Evolutionary conservation across 2,113 vertebrate genomes (phyloP).

Genomic region (Oryzias woworae): DNA sequence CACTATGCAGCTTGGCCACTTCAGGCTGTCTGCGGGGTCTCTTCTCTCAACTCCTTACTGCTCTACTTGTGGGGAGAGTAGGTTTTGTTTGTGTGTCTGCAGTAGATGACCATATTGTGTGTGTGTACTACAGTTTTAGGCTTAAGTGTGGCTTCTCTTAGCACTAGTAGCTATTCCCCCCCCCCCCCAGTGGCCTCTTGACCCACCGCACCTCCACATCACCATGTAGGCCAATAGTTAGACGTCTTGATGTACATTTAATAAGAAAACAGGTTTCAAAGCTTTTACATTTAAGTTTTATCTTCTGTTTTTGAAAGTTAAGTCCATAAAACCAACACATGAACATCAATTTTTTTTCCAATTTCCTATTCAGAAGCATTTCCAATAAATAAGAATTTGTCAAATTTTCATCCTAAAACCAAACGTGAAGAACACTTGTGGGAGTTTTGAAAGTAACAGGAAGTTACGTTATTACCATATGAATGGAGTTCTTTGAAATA

Average conservation of each 20-base stretch:
- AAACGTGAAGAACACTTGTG: too few species aligned
- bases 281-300: too few species aligned
- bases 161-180: constrained; percentile 30
- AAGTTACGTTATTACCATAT: too few species aligned
- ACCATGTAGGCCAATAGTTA: constrained; percentile 18
- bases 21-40: constrained; percentile 47
- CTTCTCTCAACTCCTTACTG: constrained; percentile 41
- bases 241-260: neutral
- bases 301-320: too few species aligned
- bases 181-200: constrained; percentile 28
- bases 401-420: too few species aligned
- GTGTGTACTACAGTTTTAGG: constrained; percentile 30
- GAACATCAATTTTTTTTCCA: too few species aligned
- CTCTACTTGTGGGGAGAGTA: constrained; percentile 34
- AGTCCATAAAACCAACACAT: too few species aligned
- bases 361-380: too few species aligned
- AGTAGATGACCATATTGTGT: constrained; percentile 15
- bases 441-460: too few species aligned
- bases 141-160: constrained; percentile 37
- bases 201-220: constrained; percentile 15
- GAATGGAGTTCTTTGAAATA: too few species aligned
- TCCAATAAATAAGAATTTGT: too few species aligned
- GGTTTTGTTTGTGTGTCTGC: constrained; percentile 29
- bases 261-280: too few species aligned
- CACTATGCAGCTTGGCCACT: constrained; percentile 17